Conservation (phyloP, 2,888 invertebrate genomes). For the Hydroisotoma schaefferi region DNA sequence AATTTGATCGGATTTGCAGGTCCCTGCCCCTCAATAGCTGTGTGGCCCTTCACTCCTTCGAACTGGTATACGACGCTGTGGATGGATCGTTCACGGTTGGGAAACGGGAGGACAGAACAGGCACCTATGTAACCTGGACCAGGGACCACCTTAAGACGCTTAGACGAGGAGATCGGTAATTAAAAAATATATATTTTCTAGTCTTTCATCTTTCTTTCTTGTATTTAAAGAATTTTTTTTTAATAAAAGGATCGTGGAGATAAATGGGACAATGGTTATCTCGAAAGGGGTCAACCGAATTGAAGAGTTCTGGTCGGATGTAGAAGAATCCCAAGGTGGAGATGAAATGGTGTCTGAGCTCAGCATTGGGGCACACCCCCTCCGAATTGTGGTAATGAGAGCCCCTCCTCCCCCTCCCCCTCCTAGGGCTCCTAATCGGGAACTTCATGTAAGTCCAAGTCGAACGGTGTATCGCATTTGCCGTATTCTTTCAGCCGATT, state of each 20-base stretch:
- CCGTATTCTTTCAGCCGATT: no score
- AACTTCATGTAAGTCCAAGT: constrained; percentile 42
- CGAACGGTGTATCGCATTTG: no score
- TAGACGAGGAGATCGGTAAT: constrained; percentile 69
- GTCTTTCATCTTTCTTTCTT: neutral
- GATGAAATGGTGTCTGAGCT: constrained; percentile 32
- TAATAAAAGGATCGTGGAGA: constrained; percentile 44
- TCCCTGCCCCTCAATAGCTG: constrained; percentile 49
- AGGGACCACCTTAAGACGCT: constrained; percentile 68
- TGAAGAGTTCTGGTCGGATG: constrained; percentile 48
- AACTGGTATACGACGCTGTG: constrained; percentile 63
- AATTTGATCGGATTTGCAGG: constrained; percentile 34
- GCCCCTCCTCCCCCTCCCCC: constrained; percentile 47
- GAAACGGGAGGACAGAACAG: constrained; percentile 63
- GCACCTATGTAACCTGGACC: constrained; percentile 76
- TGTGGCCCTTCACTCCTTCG: constrained; percentile 64
- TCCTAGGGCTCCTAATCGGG: constrained; percentile 46
- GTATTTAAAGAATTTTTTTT: neutral
- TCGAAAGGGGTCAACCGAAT: constrained; percentile 48
- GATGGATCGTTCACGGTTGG: constrained; percentile 71
- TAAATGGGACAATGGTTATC: constrained; percentile 47
- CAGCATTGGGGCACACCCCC: constrained; percentile 45
- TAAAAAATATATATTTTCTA: neutral
- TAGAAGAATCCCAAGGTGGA: constrained; percentile 37
- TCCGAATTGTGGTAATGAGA: constrained; percentile 45